Base-by-base conservation (phyloP, 2,888 invertebrate genomes). In the Drosophila prostipennis region DNA sequence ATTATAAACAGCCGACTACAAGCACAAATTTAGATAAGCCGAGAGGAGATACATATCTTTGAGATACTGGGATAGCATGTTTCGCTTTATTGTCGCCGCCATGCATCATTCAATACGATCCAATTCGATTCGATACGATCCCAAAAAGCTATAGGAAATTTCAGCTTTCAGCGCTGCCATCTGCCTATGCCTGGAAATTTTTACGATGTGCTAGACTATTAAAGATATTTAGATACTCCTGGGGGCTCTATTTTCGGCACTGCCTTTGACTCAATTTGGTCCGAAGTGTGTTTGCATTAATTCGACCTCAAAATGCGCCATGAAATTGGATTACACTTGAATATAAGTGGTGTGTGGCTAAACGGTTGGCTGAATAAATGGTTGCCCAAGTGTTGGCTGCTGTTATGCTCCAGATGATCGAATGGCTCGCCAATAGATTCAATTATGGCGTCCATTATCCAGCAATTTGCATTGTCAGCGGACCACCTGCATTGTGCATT, bases 111-210 rank as follows among this genome's bases (percentile, higher is more conserved):
- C 55, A 32, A 49, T 63, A 19, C 43, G 29, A 32, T 45, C 23
- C 42, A 36, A 43, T 43, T 23, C 42, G 6, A 40, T 19, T 11
- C 42, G 23, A 43, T 43, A 3, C 63, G 29, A 63, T 58, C 29
- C 59, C n/a, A 29, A 81, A 45, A 84, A 77, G 74, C 69, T 72
- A 49, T 72, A 49, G 65, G 56, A 83, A 80, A 71, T 81, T 65
- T 60, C n/a, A 61, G 79, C 87, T 82, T 87, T 82, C 87, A 87
- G 80, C 81, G 54, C 71, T 59, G 65, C 82, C 82, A 81, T 87
- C 74, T 70, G 71, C 59, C 63, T 65, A 49, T 40, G 43, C 54
- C 88, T 60, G 83, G 82, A 87, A 76, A 86, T 74, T 72, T 82
- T 82, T 80, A 82, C 63, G 88, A 82, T 63, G 74, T 82, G 82